Evolutionary conservation across 1,140 invertebrate species (phyloP), one percentile per base, ranked within the genome.

Genomic region (Zaprionus taronus): DNA sequence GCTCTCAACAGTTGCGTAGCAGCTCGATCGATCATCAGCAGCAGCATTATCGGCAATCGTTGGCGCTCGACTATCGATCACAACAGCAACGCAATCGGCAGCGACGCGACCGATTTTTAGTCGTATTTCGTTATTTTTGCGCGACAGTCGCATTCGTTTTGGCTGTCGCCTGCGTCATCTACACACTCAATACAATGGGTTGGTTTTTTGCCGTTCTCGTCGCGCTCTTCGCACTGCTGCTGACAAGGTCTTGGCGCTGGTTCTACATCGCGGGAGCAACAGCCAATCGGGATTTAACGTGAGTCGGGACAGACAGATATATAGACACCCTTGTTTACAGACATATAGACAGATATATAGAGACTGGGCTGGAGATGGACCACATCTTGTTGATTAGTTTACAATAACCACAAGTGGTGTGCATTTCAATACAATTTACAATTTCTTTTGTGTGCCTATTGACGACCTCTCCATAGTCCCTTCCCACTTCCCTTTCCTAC

Each of bases 211-310:
- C 89, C 71, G 63, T 89, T 56, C 58, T 91, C 62, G 51, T 80
- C 53, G 80, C 90, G 61, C 58, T 91, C 34, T 49, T 79, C 53
- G 84, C 84, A 20, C 58, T 89, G 31, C 79, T 91, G 61, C 62
- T 91, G 55, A 89, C 84, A 28, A 84, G 83, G 79, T 86, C 89
- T 5, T 94, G 95, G 95, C 36, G 95, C 95, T 75, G 96, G 95
- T 66, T 96, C 72, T 96, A 96, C 91, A 93, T 97, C n/a, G 96
- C 96, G 31, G 65, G 94, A 12, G 94, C 93, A 86, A 97, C 97
- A 1, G 93, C 94, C 5, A 95, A 95, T 1, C 94, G 97, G 72
- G 96, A 97, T 93, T 55, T 96, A 34, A 91, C 95, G 89, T 91
- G 69, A 91, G 89, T 80, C 68, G 79, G 11, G 7, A 9, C 17